Evolutionary conservation across 2,113 vertebrate genomes (phyloP).

Genomic region (Tachuris rubrigastra): DNA sequence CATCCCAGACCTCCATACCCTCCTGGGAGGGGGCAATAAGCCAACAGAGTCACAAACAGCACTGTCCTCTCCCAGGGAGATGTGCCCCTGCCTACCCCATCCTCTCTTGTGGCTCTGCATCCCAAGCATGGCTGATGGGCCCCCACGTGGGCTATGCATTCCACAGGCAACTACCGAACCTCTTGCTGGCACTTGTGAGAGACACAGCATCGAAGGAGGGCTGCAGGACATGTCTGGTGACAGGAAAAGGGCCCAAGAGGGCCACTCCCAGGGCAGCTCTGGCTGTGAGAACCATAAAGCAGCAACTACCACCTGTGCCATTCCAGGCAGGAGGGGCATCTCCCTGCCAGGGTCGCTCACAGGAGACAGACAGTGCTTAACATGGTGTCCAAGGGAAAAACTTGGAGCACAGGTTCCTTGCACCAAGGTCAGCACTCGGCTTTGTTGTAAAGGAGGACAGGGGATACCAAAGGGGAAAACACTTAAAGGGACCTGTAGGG

Average conservation of each 20-base stretch:
- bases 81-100: rapidly evolving
- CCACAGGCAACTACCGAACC: rapidly evolving
- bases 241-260: not conserved
- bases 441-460: not conserved
- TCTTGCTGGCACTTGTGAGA: not conserved
- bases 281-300: not conserved
- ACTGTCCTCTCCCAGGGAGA: not conserved
- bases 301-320: not conserved
- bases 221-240: not conserved
- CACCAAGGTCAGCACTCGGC: not conserved
- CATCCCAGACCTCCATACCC: rapidly evolving
- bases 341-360: not conserved
- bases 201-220: rapidly evolving
- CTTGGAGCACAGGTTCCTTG: not conserved
- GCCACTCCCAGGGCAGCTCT: not conserved
- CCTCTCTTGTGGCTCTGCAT: not conserved
- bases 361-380: not conserved
- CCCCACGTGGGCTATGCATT: rapidly evolving
- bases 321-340: not conserved
- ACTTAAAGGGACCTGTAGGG: not conserved
- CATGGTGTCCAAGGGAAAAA: not conserved
- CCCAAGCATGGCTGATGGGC: not conserved
- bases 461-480: not conserved
- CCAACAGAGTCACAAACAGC: not conserved
- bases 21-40: not conserved